Evolutionary conservation across 2,113 vertebrate species (phyloP), one percentile per base, ranked within the genome.

Genomic region (Arenaria interpres): DNA sequence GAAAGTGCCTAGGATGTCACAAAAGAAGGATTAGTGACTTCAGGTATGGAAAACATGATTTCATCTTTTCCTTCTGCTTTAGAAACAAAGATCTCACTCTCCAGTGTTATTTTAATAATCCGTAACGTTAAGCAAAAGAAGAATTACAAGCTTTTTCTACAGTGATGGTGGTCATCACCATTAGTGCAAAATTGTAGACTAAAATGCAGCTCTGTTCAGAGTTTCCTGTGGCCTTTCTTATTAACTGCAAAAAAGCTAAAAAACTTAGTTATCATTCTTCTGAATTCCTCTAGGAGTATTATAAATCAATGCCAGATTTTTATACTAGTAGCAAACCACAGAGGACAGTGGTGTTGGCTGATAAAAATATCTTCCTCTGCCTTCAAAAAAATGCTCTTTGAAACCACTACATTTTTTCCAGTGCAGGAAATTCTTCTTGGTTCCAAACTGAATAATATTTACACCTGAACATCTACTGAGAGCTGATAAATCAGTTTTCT

Each of bases 231-330:
- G 94, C 56, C 87, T 94, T 96, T 60, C 88, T 80, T 93, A 95
- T 91, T 97, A 97, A 89, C 77, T 87, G n/a, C 13, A 86, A 83
- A 72, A 80, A 91, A 74, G n/a, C 93, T 95, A 74, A 95, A 92
- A 92, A 84, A 94, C 92, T 93, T 97, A 96, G 97, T 98, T 98
- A 98, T 97, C 97, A 98, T 96, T 97, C 90, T 96, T 97, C 91
- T 53, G 90, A 98, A 98, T 98, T 98, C 97, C 97, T 98, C 97
- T 89, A 96, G 97, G 88, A 98, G 93, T 35, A 96, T 94, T 97
- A 97, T 97, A 98, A 97, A 98, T 98, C 97, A 98, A 93, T 97
- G 98, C 96, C 98, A 98, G 97, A 98, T 95, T 97, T 97, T 97
- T 95, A 96, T 93, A 86, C 92, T 97, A 97, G 96, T 96, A 98